Evolutionary conservation across 2,888 invertebrate genomes (phyloP).

Genomic region (Trachelus iudaicus): DNA sequence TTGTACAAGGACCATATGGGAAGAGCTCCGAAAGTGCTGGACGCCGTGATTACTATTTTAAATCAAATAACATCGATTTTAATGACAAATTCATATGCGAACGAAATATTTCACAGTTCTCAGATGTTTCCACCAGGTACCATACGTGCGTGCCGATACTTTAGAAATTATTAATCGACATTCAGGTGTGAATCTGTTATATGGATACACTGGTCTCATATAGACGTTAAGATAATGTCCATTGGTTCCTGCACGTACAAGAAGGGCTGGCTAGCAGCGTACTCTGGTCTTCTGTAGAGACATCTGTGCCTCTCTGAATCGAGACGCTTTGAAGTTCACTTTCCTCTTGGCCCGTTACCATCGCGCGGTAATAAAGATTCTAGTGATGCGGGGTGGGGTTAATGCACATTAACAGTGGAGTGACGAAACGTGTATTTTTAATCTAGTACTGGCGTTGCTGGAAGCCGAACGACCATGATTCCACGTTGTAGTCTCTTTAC

Average conservation of each 20-base stretch:
- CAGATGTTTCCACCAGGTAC: background rate
- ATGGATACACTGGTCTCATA: background rate
- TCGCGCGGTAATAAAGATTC: conserved; percentile 4
- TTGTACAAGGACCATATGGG: background rate
- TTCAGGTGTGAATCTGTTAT: background rate
- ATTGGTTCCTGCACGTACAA: background rate
- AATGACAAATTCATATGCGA: background rate
- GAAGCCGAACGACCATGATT: background rate
- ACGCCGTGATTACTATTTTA: background rate
- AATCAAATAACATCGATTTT: background rate
- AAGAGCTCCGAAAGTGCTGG: background rate
- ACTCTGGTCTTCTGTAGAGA: background rate
- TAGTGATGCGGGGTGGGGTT: background rate
- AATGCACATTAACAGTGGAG: background rate
- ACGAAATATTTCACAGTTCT: background rate
- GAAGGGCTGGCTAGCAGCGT: background rate
- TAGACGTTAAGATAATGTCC: background rate
- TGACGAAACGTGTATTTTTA: conserved; percentile 6
- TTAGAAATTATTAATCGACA: background rate
- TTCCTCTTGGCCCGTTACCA: conserved; percentile 1
- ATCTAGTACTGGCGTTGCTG: background rate
- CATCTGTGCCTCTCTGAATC: conserved; percentile 1
- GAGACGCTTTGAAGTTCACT: background rate
- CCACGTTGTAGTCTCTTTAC: background rate
- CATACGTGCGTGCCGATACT: background rate